A percentile compares a stretch with the other conserved stretches of the same genome.
phyloP scores from a whole-genome alignment of 2,888 invertebrate genomes.

The Ecliptopera silaceata region DNA sequence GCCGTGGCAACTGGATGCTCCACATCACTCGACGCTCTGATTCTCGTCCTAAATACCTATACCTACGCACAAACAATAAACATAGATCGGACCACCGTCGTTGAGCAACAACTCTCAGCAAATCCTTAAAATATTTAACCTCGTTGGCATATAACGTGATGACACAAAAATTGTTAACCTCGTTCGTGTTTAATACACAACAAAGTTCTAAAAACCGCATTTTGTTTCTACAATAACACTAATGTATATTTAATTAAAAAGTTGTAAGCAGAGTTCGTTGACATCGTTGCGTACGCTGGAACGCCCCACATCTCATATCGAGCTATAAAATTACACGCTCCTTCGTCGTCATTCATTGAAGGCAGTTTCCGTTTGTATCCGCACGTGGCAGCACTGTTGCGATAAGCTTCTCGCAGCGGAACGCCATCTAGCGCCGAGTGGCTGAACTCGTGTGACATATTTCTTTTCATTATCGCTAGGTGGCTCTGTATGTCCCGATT shows the following conservation, averaged over 20 bases:
- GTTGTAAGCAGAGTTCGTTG: constrained; percentile 64
- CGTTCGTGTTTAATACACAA: constrained; percentile 33
- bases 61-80: constrained; percentile 11
- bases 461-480: constrained; percentile 52
- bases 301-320: constrained; percentile 58
- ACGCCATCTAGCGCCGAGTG: constrained; percentile 74
- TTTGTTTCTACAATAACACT: constrained; percentile 19
- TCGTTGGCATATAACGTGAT: constrained; percentile 15
- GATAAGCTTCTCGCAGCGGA: constrained; percentile 44
- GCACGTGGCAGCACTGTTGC: constrained; percentile 54
- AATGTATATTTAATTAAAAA: constrained; percentile 35
- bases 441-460: constrained; percentile 52
- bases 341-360: constrained; percentile 72
- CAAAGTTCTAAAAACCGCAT: constrained; percentile 34
- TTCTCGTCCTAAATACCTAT: constrained; percentile 16
- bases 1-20: constrained; percentile 40
- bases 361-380: constrained; percentile 48
- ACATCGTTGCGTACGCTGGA: constrained; percentile 65
- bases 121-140: constrained; percentile 5
- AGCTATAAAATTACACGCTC: constrained; percentile 61
- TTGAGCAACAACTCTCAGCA: constrained; percentile 1
- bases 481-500: constrained; percentile 47
- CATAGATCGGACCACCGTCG: neutral
- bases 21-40: constrained; percentile 24
- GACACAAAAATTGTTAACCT: constrained; percentile 27